Conservation (phyloP, 2,888 invertebrate species). For the Druceiella hillmani region DNA sequence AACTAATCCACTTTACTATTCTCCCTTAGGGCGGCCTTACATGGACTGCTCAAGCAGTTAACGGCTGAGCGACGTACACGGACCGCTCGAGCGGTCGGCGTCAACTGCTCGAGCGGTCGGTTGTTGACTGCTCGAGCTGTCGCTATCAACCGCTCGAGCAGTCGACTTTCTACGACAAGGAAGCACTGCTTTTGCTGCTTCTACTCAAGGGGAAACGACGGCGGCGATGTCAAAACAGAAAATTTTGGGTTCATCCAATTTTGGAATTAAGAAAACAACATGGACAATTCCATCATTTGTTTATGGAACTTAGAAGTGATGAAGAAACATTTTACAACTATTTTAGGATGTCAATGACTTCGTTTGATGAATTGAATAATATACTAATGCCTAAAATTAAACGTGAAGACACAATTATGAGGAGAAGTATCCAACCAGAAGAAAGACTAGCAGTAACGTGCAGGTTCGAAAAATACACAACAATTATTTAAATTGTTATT, state of each 20-base stretch:
- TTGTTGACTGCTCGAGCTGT: constrained; percentile 9
- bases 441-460: constrained; percentile 2
- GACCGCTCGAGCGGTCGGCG: not conserved
- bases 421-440: constrained; percentile 3
- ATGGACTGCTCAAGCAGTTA: constrained; percentile 10
- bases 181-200: constrained; percentile 3
- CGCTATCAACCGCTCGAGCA: constrained; percentile 11
- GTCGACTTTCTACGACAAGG: constrained; percentile 14
- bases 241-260: too few species aligned
- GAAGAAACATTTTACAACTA: constrained; percentile 1
- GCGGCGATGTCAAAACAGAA: too few species aligned
- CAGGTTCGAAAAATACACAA: not conserved
- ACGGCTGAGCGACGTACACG: too few species aligned
- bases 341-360: constrained; percentile 1
- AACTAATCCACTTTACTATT: too few species aligned
- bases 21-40: constrained; percentile 8
- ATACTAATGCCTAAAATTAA: constrained; percentile 1
- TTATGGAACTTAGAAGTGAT: not conserved
- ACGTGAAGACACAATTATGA: constrained; percentile 3
- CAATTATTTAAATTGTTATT: not conserved
- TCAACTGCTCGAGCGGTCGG: constrained; percentile 14
- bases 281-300: too few species aligned
- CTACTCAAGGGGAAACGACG: too few species aligned
- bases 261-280: too few species aligned
- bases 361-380: constrained; percentile 2